These are phyloP conservation scores for Cepaea hortensis DNA, from an alignment of 2,888 invertebrate genomes.

Conservation along the genomic window DNA sequence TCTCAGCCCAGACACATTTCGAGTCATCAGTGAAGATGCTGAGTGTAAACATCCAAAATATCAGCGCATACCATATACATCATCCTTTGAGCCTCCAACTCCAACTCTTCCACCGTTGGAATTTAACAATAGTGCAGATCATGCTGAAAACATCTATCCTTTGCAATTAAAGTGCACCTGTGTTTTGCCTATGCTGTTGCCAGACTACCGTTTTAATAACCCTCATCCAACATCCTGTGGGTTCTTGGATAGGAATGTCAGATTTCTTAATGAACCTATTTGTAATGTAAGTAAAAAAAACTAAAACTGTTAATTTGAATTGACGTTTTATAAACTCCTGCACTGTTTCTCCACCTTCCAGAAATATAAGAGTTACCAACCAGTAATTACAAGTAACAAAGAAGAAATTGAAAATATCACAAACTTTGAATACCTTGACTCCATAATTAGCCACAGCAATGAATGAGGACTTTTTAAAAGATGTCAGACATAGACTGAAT, in stretches of 20 bases:
- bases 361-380: too few species aligned
- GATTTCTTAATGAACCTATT: conserved; percentile 71
- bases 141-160: conserved; percentile 38
- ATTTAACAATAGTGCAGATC: conserved; percentile 48
- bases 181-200: conserved; percentile 50
- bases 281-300: conserved; percentile 59
- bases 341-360: too few species aligned
- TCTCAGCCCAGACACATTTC: conserved; percentile 72
- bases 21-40: conserved; percentile 71
- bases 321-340: too few species aligned
- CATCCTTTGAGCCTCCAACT: conserved; percentile 58
- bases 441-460: too few species aligned
- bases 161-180: conserved; percentile 59
- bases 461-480: too few species aligned
- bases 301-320: too few species aligned
- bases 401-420: too few species aligned
- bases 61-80: conserved; percentile 52
- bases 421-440: too few species aligned
- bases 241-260: conserved; percentile 72
- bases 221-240: conserved; percentile 70
- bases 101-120: conserved; percentile 41
- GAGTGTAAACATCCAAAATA: conserved; percentile 61
- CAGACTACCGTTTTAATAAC: conserved; percentile 63
- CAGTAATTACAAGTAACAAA: too few species aligned
- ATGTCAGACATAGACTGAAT: too few species aligned